A percentile compares a stretch with the other conserved stretches of the same genome.
Evolutionary conservation across 2,888 invertebrate genomes (phyloP).

Genomic region (Serrognathus titanus): DNA sequence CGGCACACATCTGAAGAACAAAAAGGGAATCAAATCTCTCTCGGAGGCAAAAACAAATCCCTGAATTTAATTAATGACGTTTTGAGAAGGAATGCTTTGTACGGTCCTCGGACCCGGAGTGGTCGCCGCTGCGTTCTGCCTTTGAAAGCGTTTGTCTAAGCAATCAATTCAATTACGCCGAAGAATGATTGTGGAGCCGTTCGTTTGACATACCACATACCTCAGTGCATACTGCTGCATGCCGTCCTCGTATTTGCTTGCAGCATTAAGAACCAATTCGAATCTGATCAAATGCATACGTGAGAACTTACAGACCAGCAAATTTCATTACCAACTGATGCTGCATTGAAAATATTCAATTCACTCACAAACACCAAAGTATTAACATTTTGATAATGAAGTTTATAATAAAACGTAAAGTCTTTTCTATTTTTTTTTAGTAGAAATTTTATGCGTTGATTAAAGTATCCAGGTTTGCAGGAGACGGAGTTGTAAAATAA

Average conservation of each 20-base stretch:
- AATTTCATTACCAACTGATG: too few species aligned
- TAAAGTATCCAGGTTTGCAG: constrained; percentile 33
- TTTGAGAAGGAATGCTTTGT: constrained; percentile 49
- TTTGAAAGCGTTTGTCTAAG: constrained; percentile 48
- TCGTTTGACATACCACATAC: constrained; percentile 44
- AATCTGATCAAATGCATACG: neutral
- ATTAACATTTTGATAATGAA: too few species aligned
- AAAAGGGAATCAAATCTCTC: constrained; percentile 46
- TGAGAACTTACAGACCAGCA: too few species aligned
- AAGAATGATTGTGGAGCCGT: constrained; percentile 42
- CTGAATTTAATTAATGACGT: constrained; percentile 51
- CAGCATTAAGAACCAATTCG: constrained; percentile 1
- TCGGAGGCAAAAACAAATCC: constrained; percentile 47
- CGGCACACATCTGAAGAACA: constrained; percentile 36
- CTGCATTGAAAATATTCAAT: too few species aligned
- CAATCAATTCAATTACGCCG: constrained; percentile 49
- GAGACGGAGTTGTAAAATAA: constrained; percentile 29
- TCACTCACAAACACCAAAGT: too few species aligned
- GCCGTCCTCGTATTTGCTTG: neutral
- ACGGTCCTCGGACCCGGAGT: constrained; percentile 28
- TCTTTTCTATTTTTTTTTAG: too few species aligned
- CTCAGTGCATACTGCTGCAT: constrained; percentile 11
- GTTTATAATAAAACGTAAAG: too few species aligned
- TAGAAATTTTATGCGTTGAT: constrained; percentile 26
- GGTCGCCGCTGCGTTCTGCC: constrained; percentile 32